Conservation (phyloP, 2,888 invertebrate genomes). For the Rhyacophila evoluta region DNA sequence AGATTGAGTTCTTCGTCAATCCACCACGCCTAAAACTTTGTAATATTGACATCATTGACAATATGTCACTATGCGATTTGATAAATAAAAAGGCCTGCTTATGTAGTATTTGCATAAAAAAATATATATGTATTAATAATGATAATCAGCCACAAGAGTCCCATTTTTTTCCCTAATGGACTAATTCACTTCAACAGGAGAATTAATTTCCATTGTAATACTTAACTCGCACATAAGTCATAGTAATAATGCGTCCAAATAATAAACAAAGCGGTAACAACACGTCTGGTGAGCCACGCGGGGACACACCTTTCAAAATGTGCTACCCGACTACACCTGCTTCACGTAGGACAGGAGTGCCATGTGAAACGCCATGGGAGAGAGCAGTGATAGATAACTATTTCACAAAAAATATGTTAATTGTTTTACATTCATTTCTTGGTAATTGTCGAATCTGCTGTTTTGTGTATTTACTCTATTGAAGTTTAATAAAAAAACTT, state of each 20-base stretch:
- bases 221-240: slow-evolving; percentile 9
- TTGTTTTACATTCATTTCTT: neutral
- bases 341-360: slow-evolving; percentile 7
- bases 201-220: slow-evolving; percentile 10
- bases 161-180: neutral
- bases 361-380: neutral
- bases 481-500: too few relatives aligned
- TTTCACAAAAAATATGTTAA: neutral
- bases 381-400: neutral
- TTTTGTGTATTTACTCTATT: too few relatives aligned
- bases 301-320: slow-evolving; percentile 22
- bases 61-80: too few relatives aligned
- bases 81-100: too few relatives aligned
- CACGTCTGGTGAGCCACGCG: neutral
- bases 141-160: neutral
- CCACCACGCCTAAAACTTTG: too few relatives aligned
- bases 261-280: slow-evolving; percentile 24
- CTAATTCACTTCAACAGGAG: neutral
- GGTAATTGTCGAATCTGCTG: too few relatives aligned
- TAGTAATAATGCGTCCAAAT: slow-evolving; percentile 12
- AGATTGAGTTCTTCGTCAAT: too few relatives aligned
- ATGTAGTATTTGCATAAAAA: too few relatives aligned
- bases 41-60: too few relatives aligned
- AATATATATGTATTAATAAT: too few relatives aligned
- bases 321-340: neutral